phyloP scores from a whole-genome alignment of 2,888 invertebrate species.

The Rosalia funebris region DNA sequence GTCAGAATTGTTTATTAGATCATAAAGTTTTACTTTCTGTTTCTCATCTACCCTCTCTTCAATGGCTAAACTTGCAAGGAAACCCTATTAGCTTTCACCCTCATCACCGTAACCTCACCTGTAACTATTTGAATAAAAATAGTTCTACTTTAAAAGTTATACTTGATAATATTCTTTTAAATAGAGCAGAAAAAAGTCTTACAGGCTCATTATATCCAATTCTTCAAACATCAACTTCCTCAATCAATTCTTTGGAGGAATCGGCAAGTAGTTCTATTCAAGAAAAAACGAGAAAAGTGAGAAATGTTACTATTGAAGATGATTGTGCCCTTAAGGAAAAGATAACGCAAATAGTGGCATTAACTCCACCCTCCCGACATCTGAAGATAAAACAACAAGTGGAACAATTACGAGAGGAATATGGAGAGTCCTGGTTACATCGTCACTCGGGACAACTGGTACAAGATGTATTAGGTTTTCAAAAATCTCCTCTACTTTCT shows the following conservation, averaged over 20 bases:
- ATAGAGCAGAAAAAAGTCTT: conserved; percentile 66
- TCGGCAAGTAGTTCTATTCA: conserved; percentile 35
- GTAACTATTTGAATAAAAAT: conserved; percentile 69
- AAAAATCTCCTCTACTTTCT: conserved; percentile 50
- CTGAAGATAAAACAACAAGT: conserved; percentile 57
- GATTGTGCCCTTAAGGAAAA: conserved; percentile 59
- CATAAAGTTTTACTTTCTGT: conserved; percentile 69
- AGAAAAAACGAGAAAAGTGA: conserved; percentile 57
- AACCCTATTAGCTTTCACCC: conserved; percentile 74
- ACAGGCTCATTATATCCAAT: conserved; percentile 62
- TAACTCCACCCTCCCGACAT: conserved; percentile 46
- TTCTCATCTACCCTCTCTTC: conserved; percentile 66
- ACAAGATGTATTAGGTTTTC: conserved; percentile 68
- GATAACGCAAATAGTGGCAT: conserved; percentile 39
- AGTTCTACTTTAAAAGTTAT: conserved; percentile 67
- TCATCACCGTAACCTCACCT: conserved; percentile 68
- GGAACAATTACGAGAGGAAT: conserved; percentile 67
- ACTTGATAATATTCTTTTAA: conserved; percentile 67
- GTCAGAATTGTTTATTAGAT: conserved; percentile 72
- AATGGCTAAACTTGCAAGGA: conserved; percentile 68
- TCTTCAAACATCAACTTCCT: conserved; percentile 33
- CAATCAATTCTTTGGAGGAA: conserved; percentile 40
- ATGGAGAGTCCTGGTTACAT: conserved; percentile 72
- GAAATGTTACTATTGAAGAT: conserved; percentile 63
- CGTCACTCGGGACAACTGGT: conserved; percentile 60